Evolutionary conservation across 53 echinoderm and acorn worm species (phyloP), one percentile per base, ranked within the genome.

Genomic region (Patiria pectinifera): DNA sequence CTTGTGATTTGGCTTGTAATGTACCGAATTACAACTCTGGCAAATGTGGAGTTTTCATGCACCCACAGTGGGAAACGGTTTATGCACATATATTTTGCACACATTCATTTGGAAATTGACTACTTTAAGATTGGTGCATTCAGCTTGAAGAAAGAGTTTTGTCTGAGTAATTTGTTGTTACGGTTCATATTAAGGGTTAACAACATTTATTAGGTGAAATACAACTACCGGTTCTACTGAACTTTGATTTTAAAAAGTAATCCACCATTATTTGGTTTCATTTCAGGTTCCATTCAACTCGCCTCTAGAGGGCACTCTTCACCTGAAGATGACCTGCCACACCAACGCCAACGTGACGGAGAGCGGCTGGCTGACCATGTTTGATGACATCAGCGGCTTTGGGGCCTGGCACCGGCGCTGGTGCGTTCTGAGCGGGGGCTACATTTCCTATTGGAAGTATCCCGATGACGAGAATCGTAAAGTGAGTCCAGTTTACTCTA

Each of bases 371-470:
- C 92, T 99, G 76, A 99, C 99, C 16, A 97, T 99, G 99, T 99
- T 99, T 97, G 99, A 99, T 91, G 99, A 99, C 61, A 96, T 96
- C 92, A 97, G 96, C 19, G 99, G 99, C 16, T 95, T 97, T 85
- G 99, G 99, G 18, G 95, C 97, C 35, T 99, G 99, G 99, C 99
- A 99, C 60, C 91, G 99, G 62, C 90, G 99, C 78, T 99, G 99
- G 99, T 97, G 97, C 45, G 96, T 95, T n/a, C 94, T 99, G 49
- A 83, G 95, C 43, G 96, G 95, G 15, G 96, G 97, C n/a, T 93
- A 97, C 93, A 93, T 99, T 60, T 94, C 96, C 45, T 99, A 91
- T 92, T 99, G 99, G 99, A 97, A 96, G 35, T 99, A 97, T 85
- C 99, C 99, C 0, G 99, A 97, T 24, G 97, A 99, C 86, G 99